phyloP scores from a whole-genome alignment of 2,797 vertebrate genomes.

The Anolis apletophallus region DNA sequence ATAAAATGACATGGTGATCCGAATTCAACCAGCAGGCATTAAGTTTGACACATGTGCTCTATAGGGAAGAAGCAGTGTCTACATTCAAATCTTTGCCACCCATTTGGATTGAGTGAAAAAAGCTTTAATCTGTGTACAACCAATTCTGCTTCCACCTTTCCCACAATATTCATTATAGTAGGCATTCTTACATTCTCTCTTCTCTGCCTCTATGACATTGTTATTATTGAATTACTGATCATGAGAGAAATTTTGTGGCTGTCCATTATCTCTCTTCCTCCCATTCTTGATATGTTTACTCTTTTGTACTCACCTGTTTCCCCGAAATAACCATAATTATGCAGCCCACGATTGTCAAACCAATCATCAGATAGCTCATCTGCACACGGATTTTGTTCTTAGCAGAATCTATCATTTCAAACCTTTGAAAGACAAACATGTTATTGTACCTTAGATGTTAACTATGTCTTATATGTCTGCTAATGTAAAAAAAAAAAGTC shows the following conservation, averaged over 20 bases:
- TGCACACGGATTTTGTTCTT: slow-evolving; percentile 88
- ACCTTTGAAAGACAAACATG: slow-evolving; percentile 74
- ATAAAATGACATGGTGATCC: no score
- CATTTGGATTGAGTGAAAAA: neutral
- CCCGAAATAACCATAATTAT: slow-evolving; percentile 82
- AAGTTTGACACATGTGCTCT: neutral
- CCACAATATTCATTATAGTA: neutral
- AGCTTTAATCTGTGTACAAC: neutral
- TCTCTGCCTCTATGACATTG: neutral
- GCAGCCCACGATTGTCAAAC: slow-evolving; percentile 82
- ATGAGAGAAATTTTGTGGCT: neutral
- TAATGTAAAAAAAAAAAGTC: neutral
- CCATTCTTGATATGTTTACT: neutral
- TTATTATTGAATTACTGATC: neutral
- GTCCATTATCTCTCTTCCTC: neutral
- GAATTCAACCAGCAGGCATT: no score
- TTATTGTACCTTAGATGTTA: neutral
- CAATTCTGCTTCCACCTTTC: neutral
- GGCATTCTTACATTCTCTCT: neutral
- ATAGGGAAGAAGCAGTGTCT: neutral
- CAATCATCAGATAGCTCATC: slow-evolving; percentile 88
- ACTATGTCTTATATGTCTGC: neutral
- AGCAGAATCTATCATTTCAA: slow-evolving; percentile 86
- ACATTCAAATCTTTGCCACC: neutral
- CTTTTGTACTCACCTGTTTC: slow-evolving; percentile 85